Evolutionary conservation across 2,888 invertebrate genomes (phyloP), one percentile per base, ranked within the genome.

Genomic region (Dryadula phaetusa): DNA sequence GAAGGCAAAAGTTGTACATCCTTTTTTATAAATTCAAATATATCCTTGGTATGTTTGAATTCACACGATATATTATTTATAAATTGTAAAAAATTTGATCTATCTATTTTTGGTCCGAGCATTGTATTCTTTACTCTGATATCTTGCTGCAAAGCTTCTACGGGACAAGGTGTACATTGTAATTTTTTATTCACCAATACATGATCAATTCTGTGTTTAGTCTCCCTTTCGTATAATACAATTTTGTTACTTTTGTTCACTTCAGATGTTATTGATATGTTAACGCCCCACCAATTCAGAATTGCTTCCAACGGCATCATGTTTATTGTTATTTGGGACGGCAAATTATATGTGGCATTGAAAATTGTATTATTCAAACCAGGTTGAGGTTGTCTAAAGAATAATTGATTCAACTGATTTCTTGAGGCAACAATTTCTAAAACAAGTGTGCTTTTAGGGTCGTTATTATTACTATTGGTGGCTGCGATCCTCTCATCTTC

Each of bases 391-490:
- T 74, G 66, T n/a, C 79, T 74, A 54, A 75, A 80, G 20, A 88
- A 72, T 2, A 87, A 62, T 12, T 78, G 71, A 25, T 83, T 82
- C 0, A 88, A 69, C 62, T 88, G 85, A 0, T 71, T 62, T 40
- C 84, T 77, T 0, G 82, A 76, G 4, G 85, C 82, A 0, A 75
- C 71, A 0, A 87, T 70, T 66, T 87, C 84, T 73, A 88, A 75
- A 0, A 82, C 71, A 0, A 86, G 77, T 10, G 80, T 76, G 0
- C 71, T 56, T 0, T 72, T 70, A 4, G 65, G 58, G 18, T 62
- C 69, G 2, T 16, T 64, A 16, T 34, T 62, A 16, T n/a, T n/a
- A 1, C 1, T 52, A 16, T 32, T 4, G 8, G 16, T 28, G 5
- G 8, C 28, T 28, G 5, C 6, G 2, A 71, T 72, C 2, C 56